Conservation (phyloP, 2,113 vertebrate genomes). For the Oceanodroma tethys region DNA sequence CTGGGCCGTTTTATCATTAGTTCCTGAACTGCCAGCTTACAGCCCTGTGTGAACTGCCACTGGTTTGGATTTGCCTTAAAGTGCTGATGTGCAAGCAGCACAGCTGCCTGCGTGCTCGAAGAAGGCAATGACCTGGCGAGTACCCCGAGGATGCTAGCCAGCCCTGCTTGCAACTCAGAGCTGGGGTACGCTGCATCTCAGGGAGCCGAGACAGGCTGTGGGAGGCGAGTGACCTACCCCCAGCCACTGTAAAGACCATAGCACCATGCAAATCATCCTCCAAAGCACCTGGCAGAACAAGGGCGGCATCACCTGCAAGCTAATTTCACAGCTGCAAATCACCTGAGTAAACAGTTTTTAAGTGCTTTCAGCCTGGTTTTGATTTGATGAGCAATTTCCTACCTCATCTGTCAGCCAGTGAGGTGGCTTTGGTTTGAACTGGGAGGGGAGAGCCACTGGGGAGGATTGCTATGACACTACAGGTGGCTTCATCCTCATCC, state of each 20-base stretch:
- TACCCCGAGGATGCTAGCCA: neutral
- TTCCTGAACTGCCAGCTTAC: neutral
- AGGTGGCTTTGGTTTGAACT: neutral
- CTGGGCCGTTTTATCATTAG: neutral
- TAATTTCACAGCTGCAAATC: neutral
- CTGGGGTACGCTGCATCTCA: accelerated
- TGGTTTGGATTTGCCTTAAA: neutral
- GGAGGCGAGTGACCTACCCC: neutral
- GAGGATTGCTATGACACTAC: neutral
- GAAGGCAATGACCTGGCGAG: neutral
- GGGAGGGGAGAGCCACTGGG: neutral
- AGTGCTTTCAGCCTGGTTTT: neutral
- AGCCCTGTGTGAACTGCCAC: neutral
- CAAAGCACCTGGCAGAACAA: neutral
- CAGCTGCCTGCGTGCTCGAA: accelerated
- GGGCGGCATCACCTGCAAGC: neutral
- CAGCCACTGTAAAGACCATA: neutral
- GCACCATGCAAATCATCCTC: neutral
- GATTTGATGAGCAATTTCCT: neutral
- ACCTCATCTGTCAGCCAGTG: neutral
- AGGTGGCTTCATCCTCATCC: neutral
- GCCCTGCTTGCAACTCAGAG: neutral
- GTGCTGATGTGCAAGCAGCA: neutral
- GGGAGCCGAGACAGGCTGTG: accelerated
- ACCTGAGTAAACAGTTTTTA: neutral